Evolutionary conservation across 2,888 invertebrate genomes (phyloP).

Genomic region (Carabus problematicus): DNA sequence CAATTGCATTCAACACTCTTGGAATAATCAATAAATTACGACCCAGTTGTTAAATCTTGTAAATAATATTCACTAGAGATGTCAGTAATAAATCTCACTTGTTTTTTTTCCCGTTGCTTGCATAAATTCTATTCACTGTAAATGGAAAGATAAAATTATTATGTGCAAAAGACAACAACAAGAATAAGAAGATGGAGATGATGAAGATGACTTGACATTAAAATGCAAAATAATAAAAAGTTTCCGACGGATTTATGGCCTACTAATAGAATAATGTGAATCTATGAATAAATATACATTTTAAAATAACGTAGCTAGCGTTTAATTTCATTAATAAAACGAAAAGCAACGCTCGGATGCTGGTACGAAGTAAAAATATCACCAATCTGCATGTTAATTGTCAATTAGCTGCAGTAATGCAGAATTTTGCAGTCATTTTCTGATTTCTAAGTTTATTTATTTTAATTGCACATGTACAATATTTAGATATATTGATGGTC

Average conservation of each 20-base stretch:
- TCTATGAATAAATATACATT: conserved; percentile 42
- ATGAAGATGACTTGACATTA: not conserved
- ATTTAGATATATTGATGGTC: no score
- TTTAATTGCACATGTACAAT: no score
- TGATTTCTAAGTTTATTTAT: no score
- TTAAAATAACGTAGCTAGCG: conserved; percentile 21
- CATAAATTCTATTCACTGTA: conserved; percentile 1
- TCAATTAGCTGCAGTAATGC: conserved; percentile 22
- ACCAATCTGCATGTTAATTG: conserved; percentile 37
- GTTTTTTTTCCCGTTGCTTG: not conserved
- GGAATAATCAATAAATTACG: no score
- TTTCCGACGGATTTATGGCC: conserved; percentile 19
- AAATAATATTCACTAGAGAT: no score
- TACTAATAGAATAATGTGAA: conserved; percentile 38
- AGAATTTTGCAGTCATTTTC: no score
- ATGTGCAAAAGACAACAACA: not conserved
- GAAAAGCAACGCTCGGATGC: not conserved
- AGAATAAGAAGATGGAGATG: not conserved
- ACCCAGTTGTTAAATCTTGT: no score
- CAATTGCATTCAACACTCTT: no score
- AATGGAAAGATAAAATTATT: not conserved
- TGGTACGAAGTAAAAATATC: conserved; percentile 19
- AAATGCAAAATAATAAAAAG: no score
- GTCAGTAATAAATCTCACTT: conserved; percentile 5
- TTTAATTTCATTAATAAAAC: conserved; percentile 23